Percentiles rank a stretch among this genome's conserved stretches.
phyloP scores from a whole-genome alignment of 2,888 invertebrate genomes.

The Unio pictorum region DNA sequence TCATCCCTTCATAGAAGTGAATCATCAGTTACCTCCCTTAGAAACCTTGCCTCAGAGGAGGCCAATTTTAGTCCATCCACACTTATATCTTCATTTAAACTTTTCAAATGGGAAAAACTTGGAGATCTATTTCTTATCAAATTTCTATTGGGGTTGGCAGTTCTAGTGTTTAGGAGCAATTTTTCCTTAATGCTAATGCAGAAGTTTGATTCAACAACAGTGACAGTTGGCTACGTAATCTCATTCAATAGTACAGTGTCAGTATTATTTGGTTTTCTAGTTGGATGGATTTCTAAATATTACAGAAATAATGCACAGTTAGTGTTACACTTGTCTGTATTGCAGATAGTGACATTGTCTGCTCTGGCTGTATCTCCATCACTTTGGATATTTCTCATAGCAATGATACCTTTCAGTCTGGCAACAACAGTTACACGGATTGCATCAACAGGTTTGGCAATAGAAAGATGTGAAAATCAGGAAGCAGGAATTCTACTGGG shows the following conservation, averaged over 20 bases:
- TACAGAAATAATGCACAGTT: constrained; percentile 55
- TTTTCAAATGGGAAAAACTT: constrained; percentile 58
- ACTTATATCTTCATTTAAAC: constrained; percentile 45
- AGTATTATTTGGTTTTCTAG: constrained; percentile 61
- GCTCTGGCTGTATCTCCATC: constrained; percentile 47
- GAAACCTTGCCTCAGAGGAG: constrained; percentile 41
- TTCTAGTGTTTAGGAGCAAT: constrained; percentile 67
- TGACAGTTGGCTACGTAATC: constrained; percentile 65
- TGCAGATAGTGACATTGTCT: constrained; percentile 47
- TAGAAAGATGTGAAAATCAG: constrained; percentile 51
- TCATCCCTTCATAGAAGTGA: constrained; percentile 6
- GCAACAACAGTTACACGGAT: constrained; percentile 65
- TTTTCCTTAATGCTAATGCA: constrained; percentile 60
- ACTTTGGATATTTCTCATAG: constrained; percentile 46
- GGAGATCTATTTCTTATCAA: constrained; percentile 69
- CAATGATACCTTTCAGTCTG: constrained; percentile 61
- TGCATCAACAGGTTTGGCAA: constrained; percentile 57
- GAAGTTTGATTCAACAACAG: constrained; percentile 59
- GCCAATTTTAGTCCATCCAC: constrained; percentile 38
- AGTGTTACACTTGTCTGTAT: constrained; percentile 49
- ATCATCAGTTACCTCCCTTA: constrained; percentile 35
- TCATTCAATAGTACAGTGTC: constrained; percentile 65
- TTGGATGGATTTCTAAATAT: constrained; percentile 55
- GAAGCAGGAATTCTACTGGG: constrained; percentile 67
- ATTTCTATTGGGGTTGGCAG: constrained; percentile 66